These are phyloP conservation scores for Sus scrofa DNA, from an alignment of 2,113 vertebrate species.

Conservation along the genomic window DNA sequence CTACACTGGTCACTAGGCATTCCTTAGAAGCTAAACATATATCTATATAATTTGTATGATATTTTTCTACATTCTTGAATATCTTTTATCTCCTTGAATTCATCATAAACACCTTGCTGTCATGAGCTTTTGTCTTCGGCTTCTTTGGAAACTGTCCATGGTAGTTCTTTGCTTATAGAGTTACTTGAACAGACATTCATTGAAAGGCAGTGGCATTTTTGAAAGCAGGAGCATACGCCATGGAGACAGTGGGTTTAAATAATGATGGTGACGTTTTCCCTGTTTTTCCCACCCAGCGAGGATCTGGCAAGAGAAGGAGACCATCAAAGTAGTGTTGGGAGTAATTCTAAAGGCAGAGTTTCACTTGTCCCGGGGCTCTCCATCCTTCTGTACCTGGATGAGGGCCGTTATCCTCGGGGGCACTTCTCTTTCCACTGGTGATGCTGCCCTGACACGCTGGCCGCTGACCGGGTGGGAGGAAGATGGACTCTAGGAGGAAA, in stretches of 20 bases:
- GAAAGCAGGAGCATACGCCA: background rate
- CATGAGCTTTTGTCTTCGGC: background rate
- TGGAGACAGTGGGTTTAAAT: background rate
- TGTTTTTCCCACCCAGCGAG: background rate
- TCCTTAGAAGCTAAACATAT: background rate
- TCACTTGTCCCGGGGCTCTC: background rate
- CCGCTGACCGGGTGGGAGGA: background rate
- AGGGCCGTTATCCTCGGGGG: background rate
- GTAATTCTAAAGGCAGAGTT: background rate
- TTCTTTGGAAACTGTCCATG: background rate
- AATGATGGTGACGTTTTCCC: background rate
- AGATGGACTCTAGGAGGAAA: background rate
- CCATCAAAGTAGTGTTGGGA: background rate
- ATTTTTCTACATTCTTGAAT: slow-evolving; percentile 25
- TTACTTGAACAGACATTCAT: background rate
- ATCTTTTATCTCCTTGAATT: slow-evolving; percentile 7
- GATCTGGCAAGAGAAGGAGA: background rate
- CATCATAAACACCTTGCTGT: background rate
- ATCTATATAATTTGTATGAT: background rate
- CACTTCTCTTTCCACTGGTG: background rate
- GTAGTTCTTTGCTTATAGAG: background rate
- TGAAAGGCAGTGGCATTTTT: background rate
- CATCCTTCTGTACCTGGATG: background rate
- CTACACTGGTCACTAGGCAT: background rate
- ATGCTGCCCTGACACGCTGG: background rate